Conservation (phyloP, 2,888 invertebrate species). For the Lasiommata megera region DNA sequence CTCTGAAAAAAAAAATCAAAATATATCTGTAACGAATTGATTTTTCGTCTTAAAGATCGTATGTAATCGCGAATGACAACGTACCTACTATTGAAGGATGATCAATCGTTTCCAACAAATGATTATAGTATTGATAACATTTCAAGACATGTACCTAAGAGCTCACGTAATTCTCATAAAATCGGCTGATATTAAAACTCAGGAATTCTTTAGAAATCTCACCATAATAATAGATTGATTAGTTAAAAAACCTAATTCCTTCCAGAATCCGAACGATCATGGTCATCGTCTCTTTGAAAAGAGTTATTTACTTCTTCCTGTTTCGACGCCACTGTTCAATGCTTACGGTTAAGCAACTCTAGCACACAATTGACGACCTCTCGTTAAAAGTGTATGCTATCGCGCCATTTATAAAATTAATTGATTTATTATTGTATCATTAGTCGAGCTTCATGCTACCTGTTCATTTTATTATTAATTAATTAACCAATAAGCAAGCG, state of each 20-base stretch:
- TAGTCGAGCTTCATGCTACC: conserved; percentile 27
- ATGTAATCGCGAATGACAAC: neutral
- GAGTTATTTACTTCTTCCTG: conserved; percentile 41
- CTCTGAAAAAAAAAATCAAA: no score
- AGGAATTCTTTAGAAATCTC: conserved; percentile 22
- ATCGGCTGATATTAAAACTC: conserved; percentile 3
- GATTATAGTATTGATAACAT: neutral
- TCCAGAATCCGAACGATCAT: conserved; percentile 26
- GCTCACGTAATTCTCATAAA: neutral
- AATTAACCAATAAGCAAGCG: neutral
- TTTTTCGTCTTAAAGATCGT: no score
- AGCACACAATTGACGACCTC: conserved; percentile 60
- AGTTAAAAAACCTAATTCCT: conserved; percentile 21
- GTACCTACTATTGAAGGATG: neutral
- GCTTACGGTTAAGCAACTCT: conserved; percentile 45
- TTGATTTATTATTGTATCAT: conserved; percentile 46
- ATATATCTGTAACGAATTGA: no score
- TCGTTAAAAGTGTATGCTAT: conserved; percentile 45
- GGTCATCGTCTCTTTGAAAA: conserved; percentile 45
- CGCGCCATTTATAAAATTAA: conserved; percentile 49
- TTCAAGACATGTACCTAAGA: neutral
- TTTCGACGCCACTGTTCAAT: conserved; percentile 43
- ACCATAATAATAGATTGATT: conserved; percentile 2
- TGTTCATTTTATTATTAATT: conserved; percentile 3
- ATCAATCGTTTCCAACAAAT: conserved; percentile 1